Percentiles rank a stretch among this genome's conserved stretches.
Conservation (phyloP, 2,888 invertebrate genomes). For the Neocrepidodera transversa region DNA sequence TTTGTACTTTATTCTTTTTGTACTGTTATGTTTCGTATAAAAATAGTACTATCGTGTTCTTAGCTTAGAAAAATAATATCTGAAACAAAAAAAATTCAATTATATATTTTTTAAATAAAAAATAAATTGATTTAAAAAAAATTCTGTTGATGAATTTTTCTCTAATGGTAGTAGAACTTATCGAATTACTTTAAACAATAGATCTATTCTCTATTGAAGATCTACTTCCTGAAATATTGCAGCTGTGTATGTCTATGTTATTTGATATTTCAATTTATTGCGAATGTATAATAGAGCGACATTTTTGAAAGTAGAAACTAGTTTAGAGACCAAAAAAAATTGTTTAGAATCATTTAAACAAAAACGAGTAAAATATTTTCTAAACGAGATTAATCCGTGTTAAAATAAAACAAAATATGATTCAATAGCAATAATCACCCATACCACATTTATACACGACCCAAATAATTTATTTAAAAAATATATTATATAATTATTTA, state of each 20-base stretch:
- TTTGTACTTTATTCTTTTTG: conserved; percentile 59
- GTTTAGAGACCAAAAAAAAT: no score
- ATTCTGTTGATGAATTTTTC: neutral
- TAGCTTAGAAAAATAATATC: conserved; percentile 54
- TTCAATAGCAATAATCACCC: no score
- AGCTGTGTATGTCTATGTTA: conserved; percentile 1
- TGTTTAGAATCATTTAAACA: no score
- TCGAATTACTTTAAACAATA: neutral
- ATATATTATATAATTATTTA: no score
- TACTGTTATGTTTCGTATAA: conserved; percentile 58
- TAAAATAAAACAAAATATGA: no score
- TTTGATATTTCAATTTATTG: conserved; percentile 8
- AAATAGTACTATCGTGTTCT: conserved; percentile 55
- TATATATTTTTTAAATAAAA: no score
- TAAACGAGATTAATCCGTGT: no score
- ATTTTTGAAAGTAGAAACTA: no score
- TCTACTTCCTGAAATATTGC: conserved; percentile 2
- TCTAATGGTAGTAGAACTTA: neutral
- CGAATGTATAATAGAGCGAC: neutral
- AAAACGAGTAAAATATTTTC: no score
- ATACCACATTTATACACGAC: no score
- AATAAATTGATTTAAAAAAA: no score
- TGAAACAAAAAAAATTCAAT: conserved; percentile 44
- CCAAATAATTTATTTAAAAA: neutral
- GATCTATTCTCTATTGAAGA: conserved; percentile 1